Evolutionary conservation across 2,888 invertebrate genomes (phyloP).

Genomic region (Mactromeris polynyma): DNA sequence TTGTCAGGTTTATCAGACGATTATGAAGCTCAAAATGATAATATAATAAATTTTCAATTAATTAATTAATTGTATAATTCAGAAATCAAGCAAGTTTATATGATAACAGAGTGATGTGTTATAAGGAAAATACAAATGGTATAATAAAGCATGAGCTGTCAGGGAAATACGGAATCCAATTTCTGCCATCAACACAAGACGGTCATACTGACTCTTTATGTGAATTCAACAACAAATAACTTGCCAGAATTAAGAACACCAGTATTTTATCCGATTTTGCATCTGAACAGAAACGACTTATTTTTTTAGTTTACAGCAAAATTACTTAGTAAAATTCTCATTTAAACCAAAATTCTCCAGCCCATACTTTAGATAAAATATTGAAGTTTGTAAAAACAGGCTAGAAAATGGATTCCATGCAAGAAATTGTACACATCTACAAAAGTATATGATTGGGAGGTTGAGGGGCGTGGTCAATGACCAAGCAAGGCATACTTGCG

Average conservation of each 20-base stretch:
- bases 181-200: neutral
- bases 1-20: neutral
- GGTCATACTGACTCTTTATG: neutral
- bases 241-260: neutral
- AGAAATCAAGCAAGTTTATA: neutral
- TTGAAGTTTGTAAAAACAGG: neutral
- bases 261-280: neutral
- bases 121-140: neutral
- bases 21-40: neutral
- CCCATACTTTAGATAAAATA: too few relatives aligned
- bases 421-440: conserved; percentile 10
- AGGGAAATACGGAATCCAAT: neutral
- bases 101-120: neutral
- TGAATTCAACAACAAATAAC: neutral
- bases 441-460: neutral
- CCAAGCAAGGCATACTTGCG: conserved; percentile 65
- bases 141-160: neutral
- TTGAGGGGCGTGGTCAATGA: conserved; percentile 39
- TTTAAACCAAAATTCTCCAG: neutral
- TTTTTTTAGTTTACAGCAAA: neutral
- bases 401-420: conserved; percentile 18
- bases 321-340: neutral
- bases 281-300: neutral
- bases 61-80: neutral
- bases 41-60: neutral